A percentile compares a stretch with the other conserved stretches of the same genome.
Conservation (phyloP, 2,797 vertebrate species). For the Diglossa cyanea region DNA sequence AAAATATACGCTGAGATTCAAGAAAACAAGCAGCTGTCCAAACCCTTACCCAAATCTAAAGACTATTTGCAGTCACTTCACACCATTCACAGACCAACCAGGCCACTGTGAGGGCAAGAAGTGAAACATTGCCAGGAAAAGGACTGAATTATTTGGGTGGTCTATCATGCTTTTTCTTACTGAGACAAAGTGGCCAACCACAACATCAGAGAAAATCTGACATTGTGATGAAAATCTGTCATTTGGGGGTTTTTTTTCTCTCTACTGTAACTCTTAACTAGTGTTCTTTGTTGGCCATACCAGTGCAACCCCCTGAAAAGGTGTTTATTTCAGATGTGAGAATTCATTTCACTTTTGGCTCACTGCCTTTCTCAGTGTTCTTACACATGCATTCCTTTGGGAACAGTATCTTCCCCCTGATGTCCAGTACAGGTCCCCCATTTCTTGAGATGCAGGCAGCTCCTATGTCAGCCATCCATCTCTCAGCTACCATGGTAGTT, state of each 20-base stretch:
- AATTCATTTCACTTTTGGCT: not conserved
- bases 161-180: not conserved
- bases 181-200: not conserved
- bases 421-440: not conserved
- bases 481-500: too few species aligned
- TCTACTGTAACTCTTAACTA: not conserved
- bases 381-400: not conserved
- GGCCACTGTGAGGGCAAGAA: not conserved
- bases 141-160: not conserved
- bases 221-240: not conserved
- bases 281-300: not conserved
- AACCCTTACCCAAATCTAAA: not conserved
- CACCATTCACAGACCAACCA: not conserved
- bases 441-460: not conserved
- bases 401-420: not conserved
- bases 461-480: not conserved
- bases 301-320: not conserved
- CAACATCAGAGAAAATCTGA: not conserved
- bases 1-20: not conserved
- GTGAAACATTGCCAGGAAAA: not conserved
- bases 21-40: not conserved
- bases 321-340: not conserved
- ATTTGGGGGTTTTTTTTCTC: rapidly evolving
- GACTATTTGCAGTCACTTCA: not conserved
- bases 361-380: not conserved